These are phyloP conservation scores for Lucifuga dentata DNA, from an alignment of 2,113 vertebrate genomes.

Conservation along the genomic window DNA sequence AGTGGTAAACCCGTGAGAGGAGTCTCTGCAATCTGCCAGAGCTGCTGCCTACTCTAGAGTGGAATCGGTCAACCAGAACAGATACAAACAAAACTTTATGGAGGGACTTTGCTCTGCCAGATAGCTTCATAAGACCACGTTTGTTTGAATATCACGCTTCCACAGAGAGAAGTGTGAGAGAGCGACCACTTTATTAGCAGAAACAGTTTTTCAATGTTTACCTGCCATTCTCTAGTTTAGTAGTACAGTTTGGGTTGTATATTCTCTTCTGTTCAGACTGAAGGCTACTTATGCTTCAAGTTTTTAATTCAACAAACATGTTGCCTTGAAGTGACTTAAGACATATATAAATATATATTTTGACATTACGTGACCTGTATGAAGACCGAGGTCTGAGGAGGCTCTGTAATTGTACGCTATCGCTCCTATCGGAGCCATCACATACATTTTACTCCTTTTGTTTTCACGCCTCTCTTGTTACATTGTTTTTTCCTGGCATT, in stretches of 20 bases:
- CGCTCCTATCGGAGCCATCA: constrained; percentile 81
- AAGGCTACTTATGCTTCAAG: constrained; percentile 67
- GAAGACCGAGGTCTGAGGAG: constrained; percentile 82
- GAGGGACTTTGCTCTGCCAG: constrained; percentile 17
- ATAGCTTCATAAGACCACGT: constrained; percentile 56
- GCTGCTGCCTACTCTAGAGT: constrained; percentile 27
- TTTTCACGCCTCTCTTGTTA: constrained; percentile 33
- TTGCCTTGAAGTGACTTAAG: constrained; percentile 81
- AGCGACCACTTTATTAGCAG: constrained; percentile 70
- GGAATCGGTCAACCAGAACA: constrained; percentile 32
- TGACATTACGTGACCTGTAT: constrained; percentile 78
- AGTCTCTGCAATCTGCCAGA: constrained; percentile 10
- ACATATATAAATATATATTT: constrained; percentile 50
- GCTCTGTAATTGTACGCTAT: constrained; percentile 78
- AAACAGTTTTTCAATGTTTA: constrained; percentile 68
- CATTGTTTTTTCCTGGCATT: constrained; percentile 39
- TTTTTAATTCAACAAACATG: constrained; percentile 75
- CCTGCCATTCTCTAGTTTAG: constrained; percentile 70
- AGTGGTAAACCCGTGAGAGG: constrained; percentile 22
- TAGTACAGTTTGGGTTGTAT: constrained; percentile 69
- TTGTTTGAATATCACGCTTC: constrained; percentile 59
- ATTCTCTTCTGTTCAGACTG: constrained; percentile 66
- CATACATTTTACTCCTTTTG: constrained; percentile 62
- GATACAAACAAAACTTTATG: constrained; percentile 14
- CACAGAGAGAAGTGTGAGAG: constrained; percentile 35